Percentiles rank a stretch among this genome's conserved stretches.
Evolutionary conservation across 2,113 vertebrate species (phyloP).

Genomic region (Rhombomys opimus): DNA sequence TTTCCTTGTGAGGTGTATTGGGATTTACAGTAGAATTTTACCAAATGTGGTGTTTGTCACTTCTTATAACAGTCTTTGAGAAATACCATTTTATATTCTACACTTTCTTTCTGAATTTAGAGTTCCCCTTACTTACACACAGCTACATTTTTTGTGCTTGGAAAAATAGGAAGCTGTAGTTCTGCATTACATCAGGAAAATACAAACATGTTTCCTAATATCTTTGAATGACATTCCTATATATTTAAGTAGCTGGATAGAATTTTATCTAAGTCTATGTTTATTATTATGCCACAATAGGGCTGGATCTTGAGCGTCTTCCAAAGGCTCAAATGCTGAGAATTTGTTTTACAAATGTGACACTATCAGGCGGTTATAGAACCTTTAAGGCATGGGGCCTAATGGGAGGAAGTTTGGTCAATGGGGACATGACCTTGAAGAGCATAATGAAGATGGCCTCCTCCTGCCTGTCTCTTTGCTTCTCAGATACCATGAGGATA

Average conservation of each 20-base stretch:
- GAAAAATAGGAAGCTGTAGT: constrained; percentile 26
- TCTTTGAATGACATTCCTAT: neutral
- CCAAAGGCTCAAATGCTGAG: neutral
- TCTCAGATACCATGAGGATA: neutral
- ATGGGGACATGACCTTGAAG: neutral
- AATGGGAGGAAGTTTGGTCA: neutral
- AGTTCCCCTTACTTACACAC: constrained; percentile 24
- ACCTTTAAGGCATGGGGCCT: neutral
- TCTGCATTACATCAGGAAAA: constrained; percentile 35
- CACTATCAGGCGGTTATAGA: neutral
- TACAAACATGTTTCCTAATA: neutral
- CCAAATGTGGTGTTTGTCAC: constrained; percentile 55
- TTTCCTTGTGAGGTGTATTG: constrained; percentile 30
- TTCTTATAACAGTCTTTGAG: constrained; percentile 49
- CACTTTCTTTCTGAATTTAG: constrained; percentile 52
- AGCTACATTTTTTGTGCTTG: neutral
- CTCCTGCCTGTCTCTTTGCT: neutral
- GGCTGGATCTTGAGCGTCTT: neutral
- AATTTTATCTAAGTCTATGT: neutral
- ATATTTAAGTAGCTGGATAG: neutral
- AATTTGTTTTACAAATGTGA: neutral
- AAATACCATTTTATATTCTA: constrained; percentile 48
- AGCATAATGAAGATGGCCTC: neutral
- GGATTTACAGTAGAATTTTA: constrained; percentile 40
- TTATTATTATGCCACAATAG: neutral